phyloP scores from a whole-genome alignment of 2,113 vertebrate species.

The Coptodon rendalli region DNA sequence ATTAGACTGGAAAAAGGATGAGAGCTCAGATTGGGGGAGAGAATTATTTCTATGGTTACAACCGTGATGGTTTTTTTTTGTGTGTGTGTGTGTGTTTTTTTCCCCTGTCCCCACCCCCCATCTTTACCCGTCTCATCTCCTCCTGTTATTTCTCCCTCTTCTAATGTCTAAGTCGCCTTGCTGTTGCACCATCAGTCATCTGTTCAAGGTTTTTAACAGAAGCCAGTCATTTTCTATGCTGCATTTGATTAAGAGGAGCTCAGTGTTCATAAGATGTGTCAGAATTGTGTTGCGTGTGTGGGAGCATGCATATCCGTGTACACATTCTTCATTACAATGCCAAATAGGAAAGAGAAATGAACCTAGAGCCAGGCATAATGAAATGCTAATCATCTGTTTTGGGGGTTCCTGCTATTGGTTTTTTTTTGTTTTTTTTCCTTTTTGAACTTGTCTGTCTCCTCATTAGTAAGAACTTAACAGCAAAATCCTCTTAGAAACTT shows the following conservation, averaged over 20 bases:
- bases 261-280: conserved; percentile 18
- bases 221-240: conserved; percentile 31
- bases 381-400: conserved; percentile 45
- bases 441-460: conserved; percentile 25
- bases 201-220: conserved; percentile 35
- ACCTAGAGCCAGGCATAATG: conserved; percentile 8
- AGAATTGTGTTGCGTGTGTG: conserved; percentile 4
- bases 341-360: conserved; percentile 19
- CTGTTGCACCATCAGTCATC: conserved; percentile 46
- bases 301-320: conserved; percentile 10
- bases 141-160: conserved; percentile 35
- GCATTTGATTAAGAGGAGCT: conserved; percentile 28
- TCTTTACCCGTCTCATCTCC: conserved; percentile 55
- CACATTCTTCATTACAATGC: conserved; percentile 10
- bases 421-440: not conserved
- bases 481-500: conserved; percentile 11
- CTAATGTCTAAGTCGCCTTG: conserved; percentile 44
- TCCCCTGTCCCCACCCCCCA: conserved; percentile 41
- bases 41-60: conserved; percentile 75
- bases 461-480: conserved; percentile 27
- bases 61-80: not conserved
- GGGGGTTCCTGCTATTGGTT: not conserved
- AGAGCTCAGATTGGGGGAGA: conserved; percentile 55
- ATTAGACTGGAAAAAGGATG: conserved; percentile 56
- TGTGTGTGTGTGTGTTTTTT: not conserved